Evolutionary conservation across 2,888 invertebrate genomes (phyloP).

Genomic region (Polyploca ridens): DNA sequence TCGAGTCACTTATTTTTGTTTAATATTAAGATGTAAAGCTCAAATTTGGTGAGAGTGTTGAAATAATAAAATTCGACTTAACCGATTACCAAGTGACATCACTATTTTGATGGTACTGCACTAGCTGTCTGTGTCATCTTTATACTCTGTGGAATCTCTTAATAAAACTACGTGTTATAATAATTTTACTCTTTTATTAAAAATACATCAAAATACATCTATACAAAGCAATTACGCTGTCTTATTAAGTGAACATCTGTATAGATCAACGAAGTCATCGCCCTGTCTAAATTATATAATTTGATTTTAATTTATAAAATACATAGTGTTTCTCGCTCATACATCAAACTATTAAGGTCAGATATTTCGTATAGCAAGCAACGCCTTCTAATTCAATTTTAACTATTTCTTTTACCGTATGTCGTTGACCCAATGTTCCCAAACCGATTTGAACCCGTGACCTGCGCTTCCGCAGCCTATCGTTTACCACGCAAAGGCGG

Average conservation of each 20-base stretch:
- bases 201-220: no score
- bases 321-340: slow-evolving; percentile 18
- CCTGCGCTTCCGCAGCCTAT: slow-evolving; percentile 56
- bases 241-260: background rate
- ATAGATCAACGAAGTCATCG: slow-evolving; percentile 20
- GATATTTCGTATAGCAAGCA: slow-evolving; percentile 25
- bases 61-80: no score
- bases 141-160: no score
- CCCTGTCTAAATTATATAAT: slow-evolving; percentile 25
- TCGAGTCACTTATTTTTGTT: no score
- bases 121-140: no score
- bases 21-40: no score
- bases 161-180: no score
- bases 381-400: slow-evolving; percentile 54
- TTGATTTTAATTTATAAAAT: slow-evolving; percentile 30
- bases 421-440: slow-evolving; percentile 51
- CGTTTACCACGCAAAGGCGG: slow-evolving; percentile 24
- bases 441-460: slow-evolving; percentile 59
- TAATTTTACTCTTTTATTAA: no score
- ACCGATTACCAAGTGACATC: no score
- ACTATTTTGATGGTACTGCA: no score
- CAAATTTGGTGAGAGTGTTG: no score
- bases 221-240: background rate
- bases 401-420: slow-evolving; percentile 33
- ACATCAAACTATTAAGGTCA: slow-evolving; percentile 30